phyloP scores from a whole-genome alignment of 2,888 invertebrate genomes.

The Agrochola lychnidis region DNA sequence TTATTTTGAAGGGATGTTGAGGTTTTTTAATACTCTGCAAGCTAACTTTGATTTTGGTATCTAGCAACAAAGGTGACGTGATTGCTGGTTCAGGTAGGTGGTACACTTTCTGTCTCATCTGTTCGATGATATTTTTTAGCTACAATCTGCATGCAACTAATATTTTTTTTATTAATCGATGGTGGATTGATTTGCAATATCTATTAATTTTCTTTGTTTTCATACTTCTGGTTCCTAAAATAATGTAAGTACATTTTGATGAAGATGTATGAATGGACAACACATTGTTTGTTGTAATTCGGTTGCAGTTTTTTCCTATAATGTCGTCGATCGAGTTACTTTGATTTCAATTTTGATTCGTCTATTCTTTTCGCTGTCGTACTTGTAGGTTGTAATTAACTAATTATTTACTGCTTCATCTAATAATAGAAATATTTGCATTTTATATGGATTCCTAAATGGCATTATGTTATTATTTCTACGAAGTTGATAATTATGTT shows the following conservation, averaged over 20 bases:
- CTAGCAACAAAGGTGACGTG: constrained; percentile 48
- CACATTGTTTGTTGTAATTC: constrained; percentile 46
- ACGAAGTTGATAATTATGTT: constrained; percentile 24
- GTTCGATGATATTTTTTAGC: constrained; percentile 44
- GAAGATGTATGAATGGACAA: constrained; percentile 8
- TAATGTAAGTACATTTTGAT: constrained; percentile 69
- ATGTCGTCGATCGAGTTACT: constrained; percentile 56
- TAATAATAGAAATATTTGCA: constrained; percentile 22
- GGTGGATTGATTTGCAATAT: constrained; percentile 73
- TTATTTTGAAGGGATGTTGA: not conserved
- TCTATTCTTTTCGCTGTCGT: constrained; percentile 40
- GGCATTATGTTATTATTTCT: constrained; percentile 12
- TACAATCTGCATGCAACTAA: constrained; percentile 55
- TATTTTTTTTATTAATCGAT: constrained; percentile 70
- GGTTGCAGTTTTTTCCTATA: constrained; percentile 50
- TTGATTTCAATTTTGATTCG: constrained; percentile 45
- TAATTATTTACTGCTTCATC: constrained; percentile 25
- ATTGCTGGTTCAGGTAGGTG: constrained; percentile 29
- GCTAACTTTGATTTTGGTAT: constrained; percentile 19
- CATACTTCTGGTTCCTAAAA: constrained; percentile 58
- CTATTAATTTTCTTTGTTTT: constrained; percentile 67
- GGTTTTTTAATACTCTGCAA: not conserved
- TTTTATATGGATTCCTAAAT: not conserved
- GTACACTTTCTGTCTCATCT: constrained; percentile 47
- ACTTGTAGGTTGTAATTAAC: constrained; percentile 19